phyloP scores from a whole-genome alignment of 2,888 invertebrate species.

The Limnephilus auricula region DNA sequence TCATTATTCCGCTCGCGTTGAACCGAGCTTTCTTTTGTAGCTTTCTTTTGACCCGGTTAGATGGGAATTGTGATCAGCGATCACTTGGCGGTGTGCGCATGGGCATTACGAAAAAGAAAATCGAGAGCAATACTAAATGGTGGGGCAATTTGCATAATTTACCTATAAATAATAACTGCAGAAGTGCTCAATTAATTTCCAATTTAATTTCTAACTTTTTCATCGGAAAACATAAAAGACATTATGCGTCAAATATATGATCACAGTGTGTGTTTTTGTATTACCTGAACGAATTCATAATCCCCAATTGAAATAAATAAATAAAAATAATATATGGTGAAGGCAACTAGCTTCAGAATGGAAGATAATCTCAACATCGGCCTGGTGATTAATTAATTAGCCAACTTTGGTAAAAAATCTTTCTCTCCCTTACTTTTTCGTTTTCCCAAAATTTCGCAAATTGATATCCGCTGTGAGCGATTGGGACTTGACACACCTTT shows the following conservation, averaged over 20 bases:
- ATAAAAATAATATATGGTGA: neutral
- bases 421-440: neutral
- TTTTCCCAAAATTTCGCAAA: neutral
- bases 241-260: too few relatives aligned
- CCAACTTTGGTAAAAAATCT: neutral
- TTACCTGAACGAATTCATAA: neutral
- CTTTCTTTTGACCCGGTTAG: neutral
- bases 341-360: neutral
- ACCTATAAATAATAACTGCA: neutral
- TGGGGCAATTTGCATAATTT: neutral
- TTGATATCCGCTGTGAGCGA: neutral
- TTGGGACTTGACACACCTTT: neutral
- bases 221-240: neutral
- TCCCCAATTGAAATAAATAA: neutral
- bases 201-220: neutral
- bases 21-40: neutral
- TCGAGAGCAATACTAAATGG: constrained; percentile 2
- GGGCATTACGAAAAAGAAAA: neutral
- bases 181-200: neutral
- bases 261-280: neutral
- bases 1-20: neutral
- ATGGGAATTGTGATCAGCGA: neutral
- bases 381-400: too few relatives aligned
- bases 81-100: neutral
- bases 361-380: too few relatives aligned